Conservation (phyloP, 2,113 vertebrate genomes). For the Marcusenius ussheri region DNA sequence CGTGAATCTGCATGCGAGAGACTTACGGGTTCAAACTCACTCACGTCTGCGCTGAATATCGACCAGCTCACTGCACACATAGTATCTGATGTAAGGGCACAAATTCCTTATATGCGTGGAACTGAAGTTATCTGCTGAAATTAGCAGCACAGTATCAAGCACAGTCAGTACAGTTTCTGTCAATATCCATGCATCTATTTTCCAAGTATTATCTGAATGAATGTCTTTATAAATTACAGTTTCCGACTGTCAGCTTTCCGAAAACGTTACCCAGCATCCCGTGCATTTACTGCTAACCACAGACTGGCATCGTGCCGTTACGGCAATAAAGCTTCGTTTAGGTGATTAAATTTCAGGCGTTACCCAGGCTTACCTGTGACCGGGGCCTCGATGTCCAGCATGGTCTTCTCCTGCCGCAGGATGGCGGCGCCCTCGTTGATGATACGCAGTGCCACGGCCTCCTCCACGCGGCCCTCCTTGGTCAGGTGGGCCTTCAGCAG, state of each 20-base stretch:
- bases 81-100: not conserved
- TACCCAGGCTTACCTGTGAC: slow-evolving; percentile 60
- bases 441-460: slow-evolving; percentile 63
- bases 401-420: slow-evolving; percentile 70
- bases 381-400: slow-evolving; percentile 71
- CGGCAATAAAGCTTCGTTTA: not conserved
- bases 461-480: slow-evolving; percentile 70
- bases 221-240: not conserved
- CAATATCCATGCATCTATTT: not conserved
- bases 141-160: not conserved
- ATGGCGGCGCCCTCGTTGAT: slow-evolving; percentile 66
- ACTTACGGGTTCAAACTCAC: not conserved
- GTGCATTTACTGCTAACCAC: not conserved
- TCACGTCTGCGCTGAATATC: not conserved
- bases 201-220: too few species aligned
- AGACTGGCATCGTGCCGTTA: too few species aligned
- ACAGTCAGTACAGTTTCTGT: not conserved
- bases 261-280: not conserved
- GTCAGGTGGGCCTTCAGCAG: slow-evolving; percentile 72
- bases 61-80: not conserved
- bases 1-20: not conserved
- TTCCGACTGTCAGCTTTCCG: not conserved
- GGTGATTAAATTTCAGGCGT: not conserved
- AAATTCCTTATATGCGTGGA: not conserved
- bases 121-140: not conserved